Evolutionary conservation across 2,113 vertebrate genomes (phyloP).

Genomic region (Salvelinus alpinus): DNA sequence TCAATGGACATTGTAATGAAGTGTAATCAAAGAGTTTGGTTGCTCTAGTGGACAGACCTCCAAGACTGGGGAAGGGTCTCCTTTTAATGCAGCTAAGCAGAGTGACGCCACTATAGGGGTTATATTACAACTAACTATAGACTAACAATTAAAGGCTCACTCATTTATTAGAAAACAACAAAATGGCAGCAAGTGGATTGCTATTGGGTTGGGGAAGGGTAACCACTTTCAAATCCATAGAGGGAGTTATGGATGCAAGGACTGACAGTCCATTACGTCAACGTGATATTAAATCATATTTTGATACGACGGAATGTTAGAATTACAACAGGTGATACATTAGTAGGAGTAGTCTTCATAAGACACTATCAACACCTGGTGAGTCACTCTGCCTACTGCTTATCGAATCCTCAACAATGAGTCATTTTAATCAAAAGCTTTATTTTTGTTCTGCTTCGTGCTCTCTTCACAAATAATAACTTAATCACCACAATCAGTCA

Average conservation of each 20-base stretch:
- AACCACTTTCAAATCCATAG: too few species aligned
- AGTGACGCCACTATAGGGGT: not conserved
- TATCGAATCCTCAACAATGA: constrained; percentile 27
- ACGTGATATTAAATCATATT: too few species aligned
- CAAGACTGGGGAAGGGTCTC: constrained; percentile 24
- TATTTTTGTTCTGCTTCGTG: not conserved
- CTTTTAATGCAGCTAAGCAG: constrained; percentile 41
- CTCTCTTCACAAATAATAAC: not conserved
- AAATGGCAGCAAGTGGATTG: too few species aligned
- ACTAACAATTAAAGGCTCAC: too few species aligned
- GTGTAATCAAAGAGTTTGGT: not conserved
- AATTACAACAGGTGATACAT: not conserved
- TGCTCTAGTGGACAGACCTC: not conserved
- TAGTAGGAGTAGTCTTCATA: not conserved
- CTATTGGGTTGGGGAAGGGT: too few species aligned
- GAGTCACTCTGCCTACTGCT: constrained; percentile 35
- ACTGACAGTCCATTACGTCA: too few species aligned
- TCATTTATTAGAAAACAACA: too few species aligned
- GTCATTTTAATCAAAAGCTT: constrained; percentile 31
- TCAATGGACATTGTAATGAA: not conserved
- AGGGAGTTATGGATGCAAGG: too few species aligned
- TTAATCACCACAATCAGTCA: not conserved
- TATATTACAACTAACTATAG: not conserved
- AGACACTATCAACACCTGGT: constrained; percentile 10
- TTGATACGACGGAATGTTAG: not conserved